Evolutionary conservation across 2,113 vertebrate genomes (phyloP).

Genomic region (Sander vitreus): DNA sequence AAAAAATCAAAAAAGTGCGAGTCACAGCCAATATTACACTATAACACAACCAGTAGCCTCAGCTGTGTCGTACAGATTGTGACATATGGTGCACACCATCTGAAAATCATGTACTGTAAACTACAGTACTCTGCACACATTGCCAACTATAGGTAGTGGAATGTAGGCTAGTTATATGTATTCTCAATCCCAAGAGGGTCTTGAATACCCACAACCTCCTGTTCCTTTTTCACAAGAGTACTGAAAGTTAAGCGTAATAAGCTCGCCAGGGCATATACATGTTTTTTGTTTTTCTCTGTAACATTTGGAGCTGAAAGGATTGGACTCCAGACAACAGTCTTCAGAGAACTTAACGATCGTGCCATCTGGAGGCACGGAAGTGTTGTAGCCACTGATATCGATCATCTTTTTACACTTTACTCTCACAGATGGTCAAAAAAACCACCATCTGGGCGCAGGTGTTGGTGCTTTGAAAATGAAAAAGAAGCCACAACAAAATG

Average conservation of each 20-base stretch:
- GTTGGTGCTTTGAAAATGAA: constrained; percentile 64
- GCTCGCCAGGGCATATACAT: constrained; percentile 12
- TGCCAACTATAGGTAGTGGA: constrained; percentile 55
- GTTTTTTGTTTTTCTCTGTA: constrained; percentile 19
- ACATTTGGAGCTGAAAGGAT: constrained; percentile 66
- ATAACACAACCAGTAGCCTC: constrained; percentile 38
- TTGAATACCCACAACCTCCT: constrained; percentile 30
- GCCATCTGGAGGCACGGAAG: constrained; percentile 79
- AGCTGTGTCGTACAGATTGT: constrained; percentile 40
- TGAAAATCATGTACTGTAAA: constrained; percentile 45
- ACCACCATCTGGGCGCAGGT: constrained; percentile 79
- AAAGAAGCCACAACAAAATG: constrained; percentile 44
- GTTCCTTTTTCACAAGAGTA: constrained; percentile 22
- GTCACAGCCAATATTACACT: constrained; percentile 12
- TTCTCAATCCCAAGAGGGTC: constrained; percentile 41
- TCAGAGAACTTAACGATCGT: constrained; percentile 74
- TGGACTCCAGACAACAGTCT: constrained; percentile 72
- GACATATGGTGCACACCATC: constrained; percentile 59
- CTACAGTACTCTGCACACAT: constrained; percentile 28
- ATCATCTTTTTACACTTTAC: constrained; percentile 80
- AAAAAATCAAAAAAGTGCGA: background rate
- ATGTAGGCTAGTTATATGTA: constrained; percentile 55
- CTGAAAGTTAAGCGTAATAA: constrained; percentile 35
- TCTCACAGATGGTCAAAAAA: constrained; percentile 71
- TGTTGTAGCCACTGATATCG: constrained; percentile 75